Conservation (phyloP, 1,140 invertebrate genomes). For the Rhagoletis zephyria region DNA sequence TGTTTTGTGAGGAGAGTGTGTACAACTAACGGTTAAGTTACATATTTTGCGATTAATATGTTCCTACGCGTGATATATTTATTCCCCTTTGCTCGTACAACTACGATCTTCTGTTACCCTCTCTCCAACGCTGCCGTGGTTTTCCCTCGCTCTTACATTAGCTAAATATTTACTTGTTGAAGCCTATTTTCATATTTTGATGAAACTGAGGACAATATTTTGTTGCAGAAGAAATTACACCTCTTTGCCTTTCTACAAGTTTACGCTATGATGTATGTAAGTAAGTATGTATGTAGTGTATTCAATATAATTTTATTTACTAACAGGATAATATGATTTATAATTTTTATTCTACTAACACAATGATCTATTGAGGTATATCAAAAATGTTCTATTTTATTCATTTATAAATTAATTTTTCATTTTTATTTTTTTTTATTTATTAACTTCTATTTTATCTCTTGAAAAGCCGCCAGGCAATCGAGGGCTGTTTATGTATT, state of each 20-base stretch:
- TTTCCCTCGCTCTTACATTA: background rate
- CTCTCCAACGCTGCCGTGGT: background rate
- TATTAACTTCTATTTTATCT: no score
- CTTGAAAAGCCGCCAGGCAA: background rate
- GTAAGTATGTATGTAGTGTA: background rate
- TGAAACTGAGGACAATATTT: constrained; percentile 50
- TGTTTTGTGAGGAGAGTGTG: background rate
- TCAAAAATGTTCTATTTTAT: constrained; percentile 32
- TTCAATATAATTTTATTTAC: background rate
- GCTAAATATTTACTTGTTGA: constrained; percentile 24
- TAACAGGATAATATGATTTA: constrained; percentile 5
- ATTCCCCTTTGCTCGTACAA: background rate
- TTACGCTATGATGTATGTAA: background rate
- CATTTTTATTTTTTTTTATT: background rate
- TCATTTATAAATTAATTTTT: background rate
- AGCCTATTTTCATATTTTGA: constrained; percentile 48
- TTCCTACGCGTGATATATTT: constrained; percentile 62
- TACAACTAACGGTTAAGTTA: constrained; percentile 41
- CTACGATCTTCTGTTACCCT: background rate
- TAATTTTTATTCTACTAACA: constrained; percentile 25
- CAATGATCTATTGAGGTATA: constrained; percentile 47
- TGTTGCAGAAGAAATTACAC: background rate
- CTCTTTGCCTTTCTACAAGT: constrained; percentile 5
- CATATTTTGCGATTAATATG: constrained; percentile 69
- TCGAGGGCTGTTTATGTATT: background rate